phyloP scores from a whole-genome alignment of 2,888 invertebrate genomes.

The Rhagium mordax region DNA sequence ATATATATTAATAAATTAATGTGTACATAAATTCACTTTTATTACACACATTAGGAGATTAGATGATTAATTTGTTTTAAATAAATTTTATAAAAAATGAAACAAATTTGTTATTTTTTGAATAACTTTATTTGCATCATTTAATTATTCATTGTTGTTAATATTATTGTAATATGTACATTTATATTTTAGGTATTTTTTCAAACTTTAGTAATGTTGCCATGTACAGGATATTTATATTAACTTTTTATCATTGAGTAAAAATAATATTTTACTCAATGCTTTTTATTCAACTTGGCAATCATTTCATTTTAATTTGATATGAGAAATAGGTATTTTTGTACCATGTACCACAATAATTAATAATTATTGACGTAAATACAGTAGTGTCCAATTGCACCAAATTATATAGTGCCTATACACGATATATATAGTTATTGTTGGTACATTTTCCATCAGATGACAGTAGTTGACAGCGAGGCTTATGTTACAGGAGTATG shows the following conservation, averaged over 20 bases:
- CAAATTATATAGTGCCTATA: constrained; percentile 20
- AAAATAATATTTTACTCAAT: background rate
- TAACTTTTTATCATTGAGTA: background rate
- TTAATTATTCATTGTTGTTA: background rate
- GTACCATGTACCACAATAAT: background rate
- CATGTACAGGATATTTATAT: background rate
- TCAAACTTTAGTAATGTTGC: background rate
- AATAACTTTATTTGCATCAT: background rate
- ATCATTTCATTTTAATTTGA: too few species aligned
- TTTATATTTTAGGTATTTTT: background rate
- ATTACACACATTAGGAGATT: background rate
- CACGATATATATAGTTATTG: constrained; percentile 20
- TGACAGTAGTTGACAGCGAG: constrained; percentile 38
- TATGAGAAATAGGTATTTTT: too few species aligned
- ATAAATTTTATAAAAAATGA: background rate
- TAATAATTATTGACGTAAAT: background rate
- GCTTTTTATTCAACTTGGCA: too few species aligned
- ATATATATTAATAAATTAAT: background rate
- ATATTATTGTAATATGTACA: background rate
- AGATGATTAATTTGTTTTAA: constrained; percentile 20
- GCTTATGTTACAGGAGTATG: constrained; percentile 86
- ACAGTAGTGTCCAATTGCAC: constrained; percentile 17
- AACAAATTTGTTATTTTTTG: background rate
- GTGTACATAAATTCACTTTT: background rate
- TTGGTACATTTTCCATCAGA: constrained; percentile 20